Percentiles rank a stretch among this genome's conserved stretches.
Conservation (phyloP, 2,888 invertebrate genomes). For the Eremobia ochroleuca region DNA sequence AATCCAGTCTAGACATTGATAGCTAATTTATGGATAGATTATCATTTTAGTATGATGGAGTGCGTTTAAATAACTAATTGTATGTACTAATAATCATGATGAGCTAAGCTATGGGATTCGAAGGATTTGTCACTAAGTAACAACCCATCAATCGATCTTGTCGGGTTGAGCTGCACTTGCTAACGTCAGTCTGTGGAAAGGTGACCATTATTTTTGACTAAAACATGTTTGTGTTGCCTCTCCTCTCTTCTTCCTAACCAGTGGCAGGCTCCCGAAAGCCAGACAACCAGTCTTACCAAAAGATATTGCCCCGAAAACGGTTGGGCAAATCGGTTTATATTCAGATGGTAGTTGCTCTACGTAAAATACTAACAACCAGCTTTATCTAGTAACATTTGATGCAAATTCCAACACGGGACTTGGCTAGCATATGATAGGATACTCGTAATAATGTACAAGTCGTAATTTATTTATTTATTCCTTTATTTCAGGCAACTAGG, state of each 20-base stretch:
- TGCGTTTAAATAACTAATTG: conserved; percentile 20
- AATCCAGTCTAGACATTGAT: conserved; percentile 27
- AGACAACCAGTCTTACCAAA: not conserved
- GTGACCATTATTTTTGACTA: not conserved
- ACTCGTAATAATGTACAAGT: too few species aligned
- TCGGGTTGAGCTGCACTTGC: not conserved
- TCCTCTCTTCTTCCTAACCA: not conserved
- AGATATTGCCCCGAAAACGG: not conserved
- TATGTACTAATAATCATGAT: not conserved
- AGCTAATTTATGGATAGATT: conserved; percentile 30
- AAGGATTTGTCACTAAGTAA: not conserved
- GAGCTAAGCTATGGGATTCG: not conserved
- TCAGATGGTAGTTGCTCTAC: too few species aligned
- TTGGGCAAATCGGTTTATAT: not conserved
- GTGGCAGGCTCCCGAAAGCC: not conserved
- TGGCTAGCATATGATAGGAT: too few species aligned
- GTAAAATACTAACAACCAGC: not conserved
- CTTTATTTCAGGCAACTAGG: too few species aligned
- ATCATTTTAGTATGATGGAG: conserved; percentile 25
- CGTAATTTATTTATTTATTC: too few species aligned
- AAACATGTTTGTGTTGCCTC: not conserved
- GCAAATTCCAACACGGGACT: too few species aligned
- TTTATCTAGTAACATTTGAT: not conserved
- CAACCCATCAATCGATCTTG: not conserved
- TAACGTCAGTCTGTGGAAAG: not conserved